phyloP scores from a whole-genome alignment of 1,140 invertebrate genomes.

The Bradysia coprophila region DNA sequence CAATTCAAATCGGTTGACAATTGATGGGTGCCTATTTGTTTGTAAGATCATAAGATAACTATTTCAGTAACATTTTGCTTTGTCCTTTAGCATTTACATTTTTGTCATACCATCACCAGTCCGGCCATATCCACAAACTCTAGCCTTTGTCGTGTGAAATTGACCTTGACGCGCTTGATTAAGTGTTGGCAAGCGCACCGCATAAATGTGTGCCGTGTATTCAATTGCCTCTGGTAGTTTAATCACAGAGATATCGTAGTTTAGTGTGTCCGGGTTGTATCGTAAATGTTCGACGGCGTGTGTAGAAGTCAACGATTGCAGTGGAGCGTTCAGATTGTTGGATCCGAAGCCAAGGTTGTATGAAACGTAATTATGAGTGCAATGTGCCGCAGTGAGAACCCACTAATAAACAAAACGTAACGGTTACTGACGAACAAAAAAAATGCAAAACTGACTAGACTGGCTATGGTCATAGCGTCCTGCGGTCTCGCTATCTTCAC shows the following conservation, averaged over 20 bases:
- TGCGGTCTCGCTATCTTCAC: too few species aligned
- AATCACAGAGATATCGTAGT: neutral
- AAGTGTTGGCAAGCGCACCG: neutral
- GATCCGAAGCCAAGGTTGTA: neutral
- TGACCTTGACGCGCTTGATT: neutral
- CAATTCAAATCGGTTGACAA: neutral
- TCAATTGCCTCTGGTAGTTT: neutral
- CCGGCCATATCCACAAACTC: neutral
- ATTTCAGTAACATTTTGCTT: neutral
- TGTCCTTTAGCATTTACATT: too few species aligned
- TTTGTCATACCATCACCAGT: neutral
- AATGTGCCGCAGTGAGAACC: slow-evolving; percentile 21
- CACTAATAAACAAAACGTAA: too few species aligned
- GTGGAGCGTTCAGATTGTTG: neutral
- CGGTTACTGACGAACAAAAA: too few species aligned
- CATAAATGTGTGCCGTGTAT: neutral
- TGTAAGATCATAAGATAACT: neutral
- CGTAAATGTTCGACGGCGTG: neutral
- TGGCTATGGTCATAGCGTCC: too few species aligned
- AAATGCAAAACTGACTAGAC: too few species aligned
- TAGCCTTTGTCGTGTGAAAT: neutral
- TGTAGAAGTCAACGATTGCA: neutral
- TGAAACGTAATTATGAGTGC: slow-evolving; percentile 6
- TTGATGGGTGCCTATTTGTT: too few species aligned
- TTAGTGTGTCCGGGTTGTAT: neutral